Conservation (phyloP, 92 coral and sea anemone genomes). For the Nematostella vectensis region DNA sequence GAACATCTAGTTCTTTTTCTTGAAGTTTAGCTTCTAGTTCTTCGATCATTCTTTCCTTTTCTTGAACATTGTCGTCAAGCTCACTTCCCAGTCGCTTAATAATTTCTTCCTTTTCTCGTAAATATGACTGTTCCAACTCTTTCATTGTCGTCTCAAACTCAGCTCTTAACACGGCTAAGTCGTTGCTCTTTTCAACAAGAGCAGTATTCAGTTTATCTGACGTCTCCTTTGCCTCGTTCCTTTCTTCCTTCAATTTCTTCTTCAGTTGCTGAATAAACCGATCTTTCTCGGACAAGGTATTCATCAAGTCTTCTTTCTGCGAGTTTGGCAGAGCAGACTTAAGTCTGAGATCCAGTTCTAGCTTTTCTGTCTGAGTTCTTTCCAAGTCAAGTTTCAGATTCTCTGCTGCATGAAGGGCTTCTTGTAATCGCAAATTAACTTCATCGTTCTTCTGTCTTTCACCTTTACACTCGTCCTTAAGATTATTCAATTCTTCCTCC, state of each 20-base stretch:
- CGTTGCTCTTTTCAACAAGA: constrained; percentile 51
- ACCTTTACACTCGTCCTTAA: constrained; percentile 45
- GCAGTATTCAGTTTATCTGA: constrained; percentile 24
- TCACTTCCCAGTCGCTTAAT: constrained; percentile 5
- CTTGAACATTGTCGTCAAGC: constrained; percentile 4
- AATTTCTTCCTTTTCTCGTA: constrained; percentile 8
- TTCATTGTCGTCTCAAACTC: constrained; percentile 17
- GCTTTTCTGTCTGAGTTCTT: constrained; percentile 60
- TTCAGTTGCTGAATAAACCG: constrained; percentile 53
- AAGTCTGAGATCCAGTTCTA: constrained; percentile 56
- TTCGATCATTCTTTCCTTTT: constrained; percentile 13
- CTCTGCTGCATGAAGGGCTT: constrained; percentile 60
- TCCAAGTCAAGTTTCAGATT: constrained; percentile 67
- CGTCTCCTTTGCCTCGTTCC: constrained; percentile 45
- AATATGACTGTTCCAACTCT: constrained; percentile 11
- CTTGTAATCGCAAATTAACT: constrained; percentile 68
- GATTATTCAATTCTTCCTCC: constrained; percentile 41
- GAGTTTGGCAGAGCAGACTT: constrained; percentile 54
- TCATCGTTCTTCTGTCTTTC: constrained; percentile 63
- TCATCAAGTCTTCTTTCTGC: constrained; percentile 49
- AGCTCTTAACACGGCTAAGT: constrained; percentile 30
- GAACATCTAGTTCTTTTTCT: constrained; percentile 13
- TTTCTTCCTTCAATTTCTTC: constrained; percentile 54
- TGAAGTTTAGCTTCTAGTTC: constrained; percentile 8
- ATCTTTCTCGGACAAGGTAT: constrained; percentile 60